Conservation (phyloP, 2,797 vertebrate genomes). For the Chelidonichthys spinosus region DNA sequence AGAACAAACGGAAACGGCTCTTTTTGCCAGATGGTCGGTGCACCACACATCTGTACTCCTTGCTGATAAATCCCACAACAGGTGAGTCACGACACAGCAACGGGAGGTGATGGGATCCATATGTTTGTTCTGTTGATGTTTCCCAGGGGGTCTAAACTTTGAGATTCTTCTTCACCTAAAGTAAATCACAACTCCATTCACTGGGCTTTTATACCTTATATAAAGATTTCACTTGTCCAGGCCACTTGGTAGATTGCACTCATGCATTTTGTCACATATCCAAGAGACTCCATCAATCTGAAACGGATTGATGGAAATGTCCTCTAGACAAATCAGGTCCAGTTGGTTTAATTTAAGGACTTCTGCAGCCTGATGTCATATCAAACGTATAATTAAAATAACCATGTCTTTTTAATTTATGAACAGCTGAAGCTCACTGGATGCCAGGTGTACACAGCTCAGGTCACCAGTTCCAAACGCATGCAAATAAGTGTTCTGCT, state of each 20-base stretch:
- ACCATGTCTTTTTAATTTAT: too few species aligned
- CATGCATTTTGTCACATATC: too few species aligned
- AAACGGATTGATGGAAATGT: too few species aligned
- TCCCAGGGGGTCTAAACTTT: not conserved
- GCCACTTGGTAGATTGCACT: too few species aligned
- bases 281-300: too few species aligned
- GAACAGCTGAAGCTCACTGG: not conserved
- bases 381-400: too few species aligned
- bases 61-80: not conserved
- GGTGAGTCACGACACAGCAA: slow-evolving; percentile 22
- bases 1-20: slow-evolving; percentile 8
- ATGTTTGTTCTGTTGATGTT: slow-evolving; percentile 9
- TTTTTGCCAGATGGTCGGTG: slow-evolving; percentile 45
- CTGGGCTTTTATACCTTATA: too few species aligned
- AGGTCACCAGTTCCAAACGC: not conserved
- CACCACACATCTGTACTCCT: not conserved
- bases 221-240: too few species aligned
- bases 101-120: not conserved
- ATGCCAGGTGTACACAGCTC: not conserved
- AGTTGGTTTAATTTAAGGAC: too few species aligned
- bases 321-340: too few species aligned
- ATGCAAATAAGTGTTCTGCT: not conserved
- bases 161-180: not conserved
- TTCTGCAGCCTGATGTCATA: too few species aligned
- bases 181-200: not conserved